Conservation (phyloP, 2,888 invertebrate species). For the Ennomos fuscantarius region DNA sequence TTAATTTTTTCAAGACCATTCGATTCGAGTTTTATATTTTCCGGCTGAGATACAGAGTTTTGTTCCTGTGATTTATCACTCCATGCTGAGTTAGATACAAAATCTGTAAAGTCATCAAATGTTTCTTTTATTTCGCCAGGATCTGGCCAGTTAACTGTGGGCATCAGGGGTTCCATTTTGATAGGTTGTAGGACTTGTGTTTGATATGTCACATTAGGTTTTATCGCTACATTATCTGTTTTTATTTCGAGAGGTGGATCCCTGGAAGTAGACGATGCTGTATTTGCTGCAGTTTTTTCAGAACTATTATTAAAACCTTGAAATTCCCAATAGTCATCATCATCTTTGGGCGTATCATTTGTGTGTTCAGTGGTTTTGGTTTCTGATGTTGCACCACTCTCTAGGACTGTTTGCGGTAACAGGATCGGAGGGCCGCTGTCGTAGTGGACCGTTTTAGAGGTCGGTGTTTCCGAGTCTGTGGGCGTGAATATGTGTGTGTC, state of each 20-base stretch:
- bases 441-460: conserved; percentile 81
- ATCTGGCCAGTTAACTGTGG: conserved; percentile 80
- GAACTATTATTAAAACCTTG: conserved; percentile 70
- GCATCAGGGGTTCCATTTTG: conserved; percentile 70
- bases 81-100: conserved; percentile 62
- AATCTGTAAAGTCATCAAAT: conserved; percentile 77
- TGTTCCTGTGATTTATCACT: conserved; percentile 36
- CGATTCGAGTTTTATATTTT: conserved; percentile 27
- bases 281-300: conserved; percentile 31
- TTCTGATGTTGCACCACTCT: conserved; percentile 42
- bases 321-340: conserved; percentile 75
- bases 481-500: conserved; percentile 83
- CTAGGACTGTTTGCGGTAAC: conserved; percentile 54
- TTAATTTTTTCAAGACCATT: conserved; percentile 24
- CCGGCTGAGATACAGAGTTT: conserved; percentile 20
- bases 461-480: conserved; percentile 79
- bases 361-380: conserved; percentile 33
- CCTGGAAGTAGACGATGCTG: conserved; percentile 27
- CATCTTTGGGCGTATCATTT: conserved; percentile 38
- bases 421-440: conserved; percentile 60
- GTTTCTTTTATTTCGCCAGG: conserved; percentile 79
- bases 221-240: conserved; percentile 37
- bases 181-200: conserved; percentile 75
- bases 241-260: conserved; percentile 33
- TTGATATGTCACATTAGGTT: conserved; percentile 52